Conservation (phyloP, 2,797 vertebrate genomes). For the Hipposideros larvatus region DNA sequence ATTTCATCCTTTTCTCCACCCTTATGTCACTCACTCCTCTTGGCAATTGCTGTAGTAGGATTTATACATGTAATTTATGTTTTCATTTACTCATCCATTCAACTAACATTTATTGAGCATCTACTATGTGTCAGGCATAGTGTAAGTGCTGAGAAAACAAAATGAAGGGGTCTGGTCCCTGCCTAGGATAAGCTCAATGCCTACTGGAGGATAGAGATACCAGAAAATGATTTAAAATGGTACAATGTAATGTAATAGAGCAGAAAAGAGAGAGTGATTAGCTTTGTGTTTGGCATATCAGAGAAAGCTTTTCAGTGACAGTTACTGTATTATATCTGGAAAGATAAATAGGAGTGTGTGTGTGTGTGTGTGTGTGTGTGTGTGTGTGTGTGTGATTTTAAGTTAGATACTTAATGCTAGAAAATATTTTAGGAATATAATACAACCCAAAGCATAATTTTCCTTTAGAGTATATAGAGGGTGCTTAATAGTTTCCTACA, state of each 20-base stretch:
- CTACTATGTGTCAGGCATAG: background rate
- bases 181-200: background rate
- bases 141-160: background rate
- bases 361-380: background rate
- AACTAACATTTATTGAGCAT: background rate
- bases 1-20: background rate
- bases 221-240: conserved; percentile 13
- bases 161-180: background rate
- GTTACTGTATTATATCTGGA: background rate
- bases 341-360: background rate
- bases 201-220: background rate
- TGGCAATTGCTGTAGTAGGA: background rate
- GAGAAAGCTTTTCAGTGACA: background rate
- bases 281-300: background rate
- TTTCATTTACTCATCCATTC: background rate
- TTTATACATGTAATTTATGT: background rate
- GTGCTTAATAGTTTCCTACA: background rate
- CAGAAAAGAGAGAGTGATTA: background rate
- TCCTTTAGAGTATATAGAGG: background rate
- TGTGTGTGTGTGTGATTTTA: background rate
- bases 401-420: conserved; percentile 20
- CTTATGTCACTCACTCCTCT: background rate
- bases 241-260: background rate
- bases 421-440: conserved; percentile 51
- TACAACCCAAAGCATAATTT: conserved; percentile 30